These are phyloP conservation scores for Acipenser ruthenus DNA, from an alignment of 2,797 vertebrate species.

Conservation along the genomic window DNA sequence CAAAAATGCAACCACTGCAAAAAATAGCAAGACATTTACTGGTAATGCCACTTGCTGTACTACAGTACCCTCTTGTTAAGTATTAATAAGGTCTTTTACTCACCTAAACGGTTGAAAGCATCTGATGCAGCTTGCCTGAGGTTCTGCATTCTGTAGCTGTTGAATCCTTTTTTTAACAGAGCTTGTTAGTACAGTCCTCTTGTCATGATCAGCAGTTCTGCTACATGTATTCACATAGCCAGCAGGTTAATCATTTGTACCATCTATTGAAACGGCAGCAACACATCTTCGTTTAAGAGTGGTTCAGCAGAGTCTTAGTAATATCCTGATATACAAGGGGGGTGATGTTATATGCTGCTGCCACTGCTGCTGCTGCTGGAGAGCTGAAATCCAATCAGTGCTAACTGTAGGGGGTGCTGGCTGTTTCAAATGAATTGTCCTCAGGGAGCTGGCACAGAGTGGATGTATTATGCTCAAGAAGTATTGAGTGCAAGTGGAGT, in stretches of 20 bases:
- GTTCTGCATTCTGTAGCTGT: constrained; percentile 43
- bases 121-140: constrained; percentile 51
- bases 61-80: no score
- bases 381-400: background rate
- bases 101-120: constrained; percentile 53
- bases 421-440: background rate
- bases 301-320: background rate
- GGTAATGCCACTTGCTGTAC: no score
- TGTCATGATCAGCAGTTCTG: constrained; percentile 14
- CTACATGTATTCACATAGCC: constrained; percentile 1
- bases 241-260: constrained; percentile 7
- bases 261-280: constrained; percentile 13
- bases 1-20: no score
- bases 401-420: background rate
- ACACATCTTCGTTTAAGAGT: background rate
- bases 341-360: background rate
- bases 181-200: background rate
- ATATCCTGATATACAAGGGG: background rate
- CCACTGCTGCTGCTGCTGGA: background rate
- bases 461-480: background rate
- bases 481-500: background rate
- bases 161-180: background rate
- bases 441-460: background rate
- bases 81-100: constrained; percentile 22
- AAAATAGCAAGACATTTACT: no score